These are phyloP conservation scores for Labia minor DNA, from an alignment of 2,888 invertebrate species.

Conservation along the genomic window DNA sequence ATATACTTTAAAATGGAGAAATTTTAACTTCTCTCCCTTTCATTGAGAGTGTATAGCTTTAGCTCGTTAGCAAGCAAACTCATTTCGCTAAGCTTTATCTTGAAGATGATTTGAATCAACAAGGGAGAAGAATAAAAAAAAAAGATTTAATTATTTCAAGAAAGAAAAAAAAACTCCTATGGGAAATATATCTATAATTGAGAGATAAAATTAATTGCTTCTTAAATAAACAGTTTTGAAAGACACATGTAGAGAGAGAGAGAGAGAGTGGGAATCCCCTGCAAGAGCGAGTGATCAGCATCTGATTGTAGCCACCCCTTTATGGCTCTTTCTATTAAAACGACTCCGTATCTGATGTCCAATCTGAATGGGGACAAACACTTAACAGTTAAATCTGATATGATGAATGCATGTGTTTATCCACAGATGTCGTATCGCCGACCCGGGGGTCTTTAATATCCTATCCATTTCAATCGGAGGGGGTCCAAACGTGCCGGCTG, in stretches of 20 bases:
- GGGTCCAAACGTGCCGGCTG: neutral
- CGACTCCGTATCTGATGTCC: neutral
- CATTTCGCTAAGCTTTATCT: neutral
- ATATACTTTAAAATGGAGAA: too few species aligned
- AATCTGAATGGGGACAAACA: constrained; percentile 1
- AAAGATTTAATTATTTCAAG: neutral
- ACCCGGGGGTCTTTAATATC: constrained; percentile 8
- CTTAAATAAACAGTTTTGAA: neutral
- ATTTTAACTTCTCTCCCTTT: too few species aligned
- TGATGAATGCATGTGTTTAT: constrained; percentile 13
- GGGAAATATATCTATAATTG: constrained; percentile 13
- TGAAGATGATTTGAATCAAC: neutral
- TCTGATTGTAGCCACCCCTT: neutral
- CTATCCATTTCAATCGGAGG: neutral
- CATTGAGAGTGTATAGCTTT: too few species aligned
- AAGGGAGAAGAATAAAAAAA: too few species aligned
- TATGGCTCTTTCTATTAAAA: neutral
- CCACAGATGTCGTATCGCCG: constrained; percentile 13
- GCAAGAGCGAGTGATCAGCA: too few species aligned
- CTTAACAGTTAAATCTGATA: constrained; percentile 13
- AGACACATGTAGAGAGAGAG: neutral
- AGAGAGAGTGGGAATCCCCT: neutral
- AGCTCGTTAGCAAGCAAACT: too few species aligned
- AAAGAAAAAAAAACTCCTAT: neutral
- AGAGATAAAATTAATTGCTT: constrained; percentile 13